Conservation (phyloP, 2,888 invertebrate genomes). For the Galerucella nymphaeae region DNA sequence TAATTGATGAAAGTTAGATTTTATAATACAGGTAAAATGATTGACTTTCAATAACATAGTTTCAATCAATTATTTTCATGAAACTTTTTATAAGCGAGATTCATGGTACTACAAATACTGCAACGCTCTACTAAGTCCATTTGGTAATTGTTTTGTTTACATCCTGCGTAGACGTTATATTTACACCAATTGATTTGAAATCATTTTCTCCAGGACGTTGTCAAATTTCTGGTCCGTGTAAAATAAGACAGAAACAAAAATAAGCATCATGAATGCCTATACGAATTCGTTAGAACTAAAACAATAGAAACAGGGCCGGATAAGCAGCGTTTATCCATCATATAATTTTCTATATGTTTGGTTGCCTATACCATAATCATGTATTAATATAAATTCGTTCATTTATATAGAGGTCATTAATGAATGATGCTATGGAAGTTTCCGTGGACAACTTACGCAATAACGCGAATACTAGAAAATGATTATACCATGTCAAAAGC, state of each 20-base stretch:
- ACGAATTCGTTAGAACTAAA: neutral
- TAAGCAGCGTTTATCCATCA: too few relatives aligned
- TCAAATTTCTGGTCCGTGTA: neutral
- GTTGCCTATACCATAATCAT: neutral
- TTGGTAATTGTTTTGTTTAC: slow-evolving; percentile 4
- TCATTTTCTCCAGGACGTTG: neutral
- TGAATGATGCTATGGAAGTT: too few relatives aligned
- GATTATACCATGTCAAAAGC: too few relatives aligned
- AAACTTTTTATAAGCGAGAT: neutral
- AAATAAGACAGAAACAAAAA: neutral
- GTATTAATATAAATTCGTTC: neutral
- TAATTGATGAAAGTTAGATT: too few relatives aligned
- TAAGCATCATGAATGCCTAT: too few relatives aligned
- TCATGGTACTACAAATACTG: neutral
- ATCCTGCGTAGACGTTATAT: neutral
- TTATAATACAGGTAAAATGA: too few relatives aligned
- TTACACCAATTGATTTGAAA: neutral
- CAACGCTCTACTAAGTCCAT: neutral
- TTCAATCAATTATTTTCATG: neutral
- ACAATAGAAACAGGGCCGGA: slow-evolving; percentile 1
- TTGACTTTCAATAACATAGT: too few relatives aligned
- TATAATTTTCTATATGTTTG: too few relatives aligned
- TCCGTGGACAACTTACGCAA: too few relatives aligned
- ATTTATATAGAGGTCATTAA: neutral
- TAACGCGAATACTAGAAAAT: too few relatives aligned